These are phyloP conservation scores for Eristalinus sepulchralis DNA, from an alignment of 2,888 invertebrate species.

Conservation along the genomic window DNA sequence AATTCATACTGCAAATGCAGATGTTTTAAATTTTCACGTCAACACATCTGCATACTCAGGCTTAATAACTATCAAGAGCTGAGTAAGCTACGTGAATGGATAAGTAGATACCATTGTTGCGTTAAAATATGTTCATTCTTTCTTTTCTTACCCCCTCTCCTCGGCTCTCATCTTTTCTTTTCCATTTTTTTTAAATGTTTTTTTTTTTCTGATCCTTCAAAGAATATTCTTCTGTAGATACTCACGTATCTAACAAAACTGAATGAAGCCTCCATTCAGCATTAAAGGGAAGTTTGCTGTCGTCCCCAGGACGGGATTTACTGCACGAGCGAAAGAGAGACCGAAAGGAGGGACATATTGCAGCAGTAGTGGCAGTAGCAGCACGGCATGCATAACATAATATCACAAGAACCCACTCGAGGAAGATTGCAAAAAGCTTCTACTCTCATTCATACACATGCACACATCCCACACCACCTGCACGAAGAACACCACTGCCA, in stretches of 20 bases:
- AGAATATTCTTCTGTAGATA: slow-evolving; percentile 21
- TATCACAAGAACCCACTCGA: slow-evolving; percentile 36
- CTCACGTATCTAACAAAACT: slow-evolving; percentile 22
- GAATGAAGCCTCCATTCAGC: slow-evolving; percentile 46
- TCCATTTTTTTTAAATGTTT: slow-evolving; percentile 13
- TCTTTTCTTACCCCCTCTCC: neutral
- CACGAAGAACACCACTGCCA: slow-evolving; percentile 23
- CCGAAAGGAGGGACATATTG: neutral
- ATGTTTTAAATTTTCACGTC: neutral
- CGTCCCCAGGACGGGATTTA: neutral
- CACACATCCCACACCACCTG: slow-evolving; percentile 27
- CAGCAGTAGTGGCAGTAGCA: neutral
- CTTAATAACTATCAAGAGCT: slow-evolving; percentile 30
- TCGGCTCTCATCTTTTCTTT: neutral
- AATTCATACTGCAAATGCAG: neutral
- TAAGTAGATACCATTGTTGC: slow-evolving; percentile 48
- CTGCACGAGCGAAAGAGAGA: neutral
- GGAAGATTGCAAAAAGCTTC: slow-evolving; percentile 59
- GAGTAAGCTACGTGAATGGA: slow-evolving; percentile 21
- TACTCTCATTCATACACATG: neutral
- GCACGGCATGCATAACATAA: slow-evolving; percentile 24
- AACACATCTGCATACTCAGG: neutral
- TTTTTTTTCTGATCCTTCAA: slow-evolving; percentile 31
- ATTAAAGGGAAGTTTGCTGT: slow-evolving; percentile 53
- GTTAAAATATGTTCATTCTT: neutral